Conservation (phyloP, 2,113 vertebrate genomes). For the Ciconia stormi region DNA sequence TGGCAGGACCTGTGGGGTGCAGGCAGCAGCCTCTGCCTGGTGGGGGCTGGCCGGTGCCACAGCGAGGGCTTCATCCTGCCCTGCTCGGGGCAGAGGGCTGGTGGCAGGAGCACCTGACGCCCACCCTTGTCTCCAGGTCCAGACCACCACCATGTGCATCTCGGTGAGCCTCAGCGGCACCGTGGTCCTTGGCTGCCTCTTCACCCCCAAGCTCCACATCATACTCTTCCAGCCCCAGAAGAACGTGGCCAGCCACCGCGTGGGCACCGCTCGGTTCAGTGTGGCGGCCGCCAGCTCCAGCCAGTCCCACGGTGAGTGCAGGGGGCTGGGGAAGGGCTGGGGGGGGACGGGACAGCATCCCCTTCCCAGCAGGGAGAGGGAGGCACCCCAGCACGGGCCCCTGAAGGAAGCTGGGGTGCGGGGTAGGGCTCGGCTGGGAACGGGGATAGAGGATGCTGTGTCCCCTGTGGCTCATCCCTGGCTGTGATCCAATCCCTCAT, state of each 20-base stretch:
- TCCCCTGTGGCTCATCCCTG: background rate
- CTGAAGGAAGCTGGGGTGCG: background rate
- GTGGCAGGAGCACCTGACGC: background rate
- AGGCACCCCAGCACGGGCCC: background rate
- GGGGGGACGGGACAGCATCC: background rate
- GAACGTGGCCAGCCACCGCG: conserved; percentile 88
- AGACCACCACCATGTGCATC: conserved; percentile 98
- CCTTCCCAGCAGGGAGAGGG: background rate
- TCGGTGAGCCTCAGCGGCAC: conserved; percentile 97
- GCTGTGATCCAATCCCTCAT: background rate
- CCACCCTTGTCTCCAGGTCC: conserved; percentile 81
- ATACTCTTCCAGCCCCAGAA: conserved; percentile 99
- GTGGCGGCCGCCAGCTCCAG: conserved; percentile 82
- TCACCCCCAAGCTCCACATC: conserved; percentile 95
- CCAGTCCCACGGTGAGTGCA: conserved; percentile 81
- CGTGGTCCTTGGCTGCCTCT: conserved; percentile 94
- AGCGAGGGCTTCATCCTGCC: background rate
- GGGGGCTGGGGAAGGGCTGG: background rate
- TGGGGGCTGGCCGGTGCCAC: background rate
- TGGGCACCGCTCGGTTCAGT: conserved; percentile 86
- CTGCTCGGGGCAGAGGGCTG: background rate
- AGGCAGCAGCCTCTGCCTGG: background rate
- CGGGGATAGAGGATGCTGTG: background rate
- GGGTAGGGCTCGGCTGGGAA: background rate
- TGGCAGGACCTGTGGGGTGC: background rate